Base-by-base conservation (phyloP, 2,113 vertebrate genomes). In the Onychostoma macrolepis region DNA sequence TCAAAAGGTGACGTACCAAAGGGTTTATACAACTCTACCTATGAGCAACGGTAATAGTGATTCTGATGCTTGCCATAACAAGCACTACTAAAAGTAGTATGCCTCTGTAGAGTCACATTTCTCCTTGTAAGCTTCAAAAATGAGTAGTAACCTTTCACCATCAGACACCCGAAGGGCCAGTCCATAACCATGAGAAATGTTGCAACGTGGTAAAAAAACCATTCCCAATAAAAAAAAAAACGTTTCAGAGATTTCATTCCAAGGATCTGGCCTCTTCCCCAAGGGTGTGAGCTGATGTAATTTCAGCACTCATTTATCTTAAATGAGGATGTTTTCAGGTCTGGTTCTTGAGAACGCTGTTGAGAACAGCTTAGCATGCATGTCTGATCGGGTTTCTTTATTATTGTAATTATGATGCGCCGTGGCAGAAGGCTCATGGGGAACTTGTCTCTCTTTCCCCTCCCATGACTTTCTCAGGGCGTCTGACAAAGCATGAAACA, bases 361-460 rank as follows among this genome's bases (percentile, higher is more conserved):
- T 79, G 56, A 72, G 53, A 15, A 43, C 58, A 82, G 53, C 63
- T 69, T 38, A 24, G 19, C 30, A 13, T 81, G 77, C 88, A 72
- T 33, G 84, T 87, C 86, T 79, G 88, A 83, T 89, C 86, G 87
- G 88, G 86, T 83, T 89, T 63, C 86, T 33, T 75, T 85, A 87
- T 86, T 87, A 79, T 48, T 48, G 43, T 86, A 86, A 89, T 86
- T 84, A 89, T 74, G 80, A 85, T 41, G 81, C 38, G 69, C 79
- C 38, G 72, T 63, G 69, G 72, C 30, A 79, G 78, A 83, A 74
- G 79, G 58, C 84, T 89, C 63, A 41, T 43, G 71, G 30, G 45
- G 77, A 74, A 33, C 83, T 85, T 63, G 26, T 76, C 69, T 77
- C 72, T 21, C 56, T 80, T 85, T 89, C 78, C 77, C 67, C 69